Evolutionary conservation across 2,797 vertebrate genomes (phyloP), one percentile per base, ranked within the genome.

Genomic region (Harpagifer antarcticus): DNA sequence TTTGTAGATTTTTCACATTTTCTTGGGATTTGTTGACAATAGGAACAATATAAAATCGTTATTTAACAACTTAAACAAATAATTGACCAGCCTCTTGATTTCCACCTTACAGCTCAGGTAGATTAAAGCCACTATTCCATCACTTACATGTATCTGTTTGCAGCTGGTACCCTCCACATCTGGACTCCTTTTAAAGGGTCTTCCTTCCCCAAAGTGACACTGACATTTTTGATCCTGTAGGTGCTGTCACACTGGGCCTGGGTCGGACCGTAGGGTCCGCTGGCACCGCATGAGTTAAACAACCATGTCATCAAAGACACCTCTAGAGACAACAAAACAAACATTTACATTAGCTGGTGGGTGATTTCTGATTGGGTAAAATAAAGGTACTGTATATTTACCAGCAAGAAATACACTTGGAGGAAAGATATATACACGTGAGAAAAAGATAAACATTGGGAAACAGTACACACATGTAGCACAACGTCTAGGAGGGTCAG

Each of bases 171-270:
- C 69, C 84, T 95, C 97, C 97, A 98, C 71, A 95, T 92, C 60
- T 98, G 97, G 78, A 97, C 94, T 45, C 96, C 96, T 74, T 92
- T 95, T 15, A 97, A 81, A 0, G 78, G 79, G 11, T 94, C 95
- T 1, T 96, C 92, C 68, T 94, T 95, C 54, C 92, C 95, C 86
- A 97, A 94, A 1, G 78, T 86, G 66, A 97, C 96, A 0, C 85
- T 96, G 82, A 96, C 86, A 0, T 96, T 96, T 89, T 91, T 95
- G 90, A 96, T 94, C 60, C 91, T 93, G 82, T 98, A 96, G 37
- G 96, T 93, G 10, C 91, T 94, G 86, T 97, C 93, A 7, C 97
- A 98, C 88, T 98, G 97, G 57, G 95, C 95, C 88, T 97, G 96
- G 54, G 96, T 98, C 6, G 97, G 97, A 3, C 97, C 96, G 0